Base-by-base conservation (phyloP, 2,888 invertebrate genomes). In the Hydrotaea cyrtoneurina region DNA sequence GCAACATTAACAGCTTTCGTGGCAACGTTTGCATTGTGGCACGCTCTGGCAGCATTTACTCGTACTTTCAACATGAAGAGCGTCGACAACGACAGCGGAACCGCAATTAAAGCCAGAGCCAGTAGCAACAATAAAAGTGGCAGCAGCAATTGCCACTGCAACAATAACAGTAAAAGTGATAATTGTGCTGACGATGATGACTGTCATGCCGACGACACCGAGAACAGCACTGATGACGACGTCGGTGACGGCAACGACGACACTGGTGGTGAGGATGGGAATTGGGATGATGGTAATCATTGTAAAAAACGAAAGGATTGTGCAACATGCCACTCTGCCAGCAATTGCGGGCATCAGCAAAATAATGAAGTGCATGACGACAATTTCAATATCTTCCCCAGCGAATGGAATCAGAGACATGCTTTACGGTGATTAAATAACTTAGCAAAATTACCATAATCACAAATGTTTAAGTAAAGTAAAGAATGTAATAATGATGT, bases 1-100 rank as follows among this genome's bases (percentile, higher is more conserved):
- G 74, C 80, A 74, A 88, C 89, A 88, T 87, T 91, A 89, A 91
- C 89, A 88, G 88, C 90, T 87, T 88, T 91, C 88, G 89, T 90
- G 86, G 89, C 89, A 76, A 89, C 89, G 86, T 88, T 90, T 87
- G 88, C 89, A 86, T 87, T 90, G 87, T 87, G 89, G 87, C 89
- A 90, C 81, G 69, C 79, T n/a, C 69, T 82, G 50, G 76, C 73
- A 82, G 76, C 43, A 53, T 69, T 82, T 76, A 59, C 31, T 15
- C 77, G 69, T 59, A 80, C 43, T 77, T 50, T 72, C 17, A 79
- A 59, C 82, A 82, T 23, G 50, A 39, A 43, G 46, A 57, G 31
- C 39, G 53, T 21, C 46, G 64, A 43, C 64, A 64, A 19, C 62
- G 50, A 21, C 71, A 77, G 46, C 64, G 71, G n/a, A 50, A 71